These are phyloP conservation scores for Phasianus colchicus DNA, from an alignment of 2,113 vertebrate species.

Conservation along the genomic window DNA sequence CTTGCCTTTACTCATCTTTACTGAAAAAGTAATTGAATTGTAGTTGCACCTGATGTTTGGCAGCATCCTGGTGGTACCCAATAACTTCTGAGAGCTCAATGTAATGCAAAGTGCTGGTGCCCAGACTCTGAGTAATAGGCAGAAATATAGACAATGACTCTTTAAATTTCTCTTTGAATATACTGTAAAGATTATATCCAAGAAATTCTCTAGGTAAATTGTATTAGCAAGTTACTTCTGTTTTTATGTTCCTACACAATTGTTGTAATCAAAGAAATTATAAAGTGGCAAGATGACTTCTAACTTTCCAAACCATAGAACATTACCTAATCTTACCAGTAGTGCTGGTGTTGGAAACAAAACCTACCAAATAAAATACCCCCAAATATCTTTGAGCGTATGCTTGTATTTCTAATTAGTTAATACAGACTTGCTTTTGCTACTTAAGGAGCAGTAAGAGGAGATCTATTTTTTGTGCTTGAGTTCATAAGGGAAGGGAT, in stretches of 20 bases:
- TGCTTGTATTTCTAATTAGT: background rate
- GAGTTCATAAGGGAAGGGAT: background rate
- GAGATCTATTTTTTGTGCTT: background rate
- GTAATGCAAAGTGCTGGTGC: background rate
- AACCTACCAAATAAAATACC: background rate
- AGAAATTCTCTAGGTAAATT: background rate
- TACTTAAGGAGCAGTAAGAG: background rate
- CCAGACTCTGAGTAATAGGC: background rate
- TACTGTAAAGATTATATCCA: background rate
- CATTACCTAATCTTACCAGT: background rate
- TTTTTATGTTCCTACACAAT: background rate
- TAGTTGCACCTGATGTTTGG: background rate
- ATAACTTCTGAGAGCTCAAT: background rate
- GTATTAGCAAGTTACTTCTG: background rate
- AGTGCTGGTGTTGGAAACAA: background rate
- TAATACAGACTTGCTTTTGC: background rate
- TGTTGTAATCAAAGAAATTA: conserved; percentile 18
- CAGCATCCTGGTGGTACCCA: background rate
- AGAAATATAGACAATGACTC: background rate
- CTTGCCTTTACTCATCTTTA: background rate
- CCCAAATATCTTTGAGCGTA: background rate
- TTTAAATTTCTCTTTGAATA: background rate
- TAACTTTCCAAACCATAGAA: background rate
- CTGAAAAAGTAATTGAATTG: background rate
- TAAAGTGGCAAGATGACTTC: conserved; percentile 5